Base-by-base conservation (phyloP, 2,113 vertebrate species). In the Pterophyllum scalare region DNA sequence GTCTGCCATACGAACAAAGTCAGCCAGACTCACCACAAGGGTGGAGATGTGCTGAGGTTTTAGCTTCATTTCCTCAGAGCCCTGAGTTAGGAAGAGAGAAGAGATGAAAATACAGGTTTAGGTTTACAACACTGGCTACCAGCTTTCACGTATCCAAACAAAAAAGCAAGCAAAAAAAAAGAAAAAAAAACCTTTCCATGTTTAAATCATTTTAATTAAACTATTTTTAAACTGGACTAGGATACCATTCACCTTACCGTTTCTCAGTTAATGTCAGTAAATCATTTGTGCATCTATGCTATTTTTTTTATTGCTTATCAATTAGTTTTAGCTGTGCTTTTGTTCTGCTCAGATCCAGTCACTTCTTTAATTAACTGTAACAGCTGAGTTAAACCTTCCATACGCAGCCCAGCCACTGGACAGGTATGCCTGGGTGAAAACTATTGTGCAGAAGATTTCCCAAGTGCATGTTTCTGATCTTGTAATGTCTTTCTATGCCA, bases 1-100 rank as follows among this genome's bases (percentile, higher is more conserved):
- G 93, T 99, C 97, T 0, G 98, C 97, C 94, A 97, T 97, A 56
- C 97, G 96, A 40, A 99, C 96, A 78, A 99, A 99, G 77, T 99
- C 97, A 59, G 95, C 95, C 89, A 99, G 96, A 83, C 98, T 98
- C 64, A 95, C 93, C 33, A 99, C 96, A 0, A 99, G 96, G 0
- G 96, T 98, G 56, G 96, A 97, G 92, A 99, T 97, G 85, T 98
- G 97, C 81, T 98, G 96, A 88, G 94, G 96, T 81, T 97, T 98
- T 13, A 99, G 94, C 79, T 96, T 98, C 15, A 95, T 97, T 78
- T 96, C 97, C 92, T 99, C 98, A 0, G 97, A 79, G 79, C 98
- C 97, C 98, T 99, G 81, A 35, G 43, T 19, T 7, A 58, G 7
- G 31, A 59, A 7, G 38, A 54, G 2, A n/a, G 56, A 46, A 6